Evolutionary conservation across 1,140 invertebrate genomes (phyloP).

Genomic region (Asbolus verrucosus): DNA sequence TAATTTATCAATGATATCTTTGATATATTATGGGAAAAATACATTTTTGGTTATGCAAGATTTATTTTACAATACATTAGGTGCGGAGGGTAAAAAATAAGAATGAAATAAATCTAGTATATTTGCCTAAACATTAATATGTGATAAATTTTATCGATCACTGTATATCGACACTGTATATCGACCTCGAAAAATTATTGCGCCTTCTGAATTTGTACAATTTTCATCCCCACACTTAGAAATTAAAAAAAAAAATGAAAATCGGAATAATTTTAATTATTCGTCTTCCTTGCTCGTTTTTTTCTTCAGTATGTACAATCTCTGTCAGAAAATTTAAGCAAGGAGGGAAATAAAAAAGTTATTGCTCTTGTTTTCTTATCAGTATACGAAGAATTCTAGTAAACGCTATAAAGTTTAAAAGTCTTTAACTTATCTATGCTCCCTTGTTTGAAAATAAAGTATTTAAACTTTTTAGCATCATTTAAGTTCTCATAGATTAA

Average conservation of each 20-base stretch:
- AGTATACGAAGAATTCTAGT: constrained; percentile 33
- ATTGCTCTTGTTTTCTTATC: constrained; percentile 26
- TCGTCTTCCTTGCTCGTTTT: not conserved
- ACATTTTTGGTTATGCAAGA: too few species aligned
- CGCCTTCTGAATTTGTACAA: too few species aligned
- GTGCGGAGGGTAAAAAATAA: too few species aligned
- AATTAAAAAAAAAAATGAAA: not conserved
- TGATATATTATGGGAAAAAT: too few species aligned
- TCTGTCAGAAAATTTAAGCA: not conserved
- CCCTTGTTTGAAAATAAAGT: constrained; percentile 13
- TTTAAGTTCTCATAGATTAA: not conserved
- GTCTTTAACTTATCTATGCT: constrained; percentile 25
- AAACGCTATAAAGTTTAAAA: constrained; percentile 40
- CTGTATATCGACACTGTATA: too few species aligned
- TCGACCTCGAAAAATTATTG: too few species aligned
- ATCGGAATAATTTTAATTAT: constrained; percentile 1
- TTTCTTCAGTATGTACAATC: not conserved
- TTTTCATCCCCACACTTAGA: too few species aligned
- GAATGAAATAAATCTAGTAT: too few species aligned
- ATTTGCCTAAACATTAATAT: too few species aligned
- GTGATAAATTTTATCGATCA: too few species aligned
- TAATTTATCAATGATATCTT: too few species aligned
- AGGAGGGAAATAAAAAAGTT: constrained; percentile 14
- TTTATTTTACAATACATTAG: too few species aligned
- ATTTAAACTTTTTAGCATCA: constrained; percentile 8